phyloP scores from a whole-genome alignment of 2,113 vertebrate species.

The Centropristis striata region DNA sequence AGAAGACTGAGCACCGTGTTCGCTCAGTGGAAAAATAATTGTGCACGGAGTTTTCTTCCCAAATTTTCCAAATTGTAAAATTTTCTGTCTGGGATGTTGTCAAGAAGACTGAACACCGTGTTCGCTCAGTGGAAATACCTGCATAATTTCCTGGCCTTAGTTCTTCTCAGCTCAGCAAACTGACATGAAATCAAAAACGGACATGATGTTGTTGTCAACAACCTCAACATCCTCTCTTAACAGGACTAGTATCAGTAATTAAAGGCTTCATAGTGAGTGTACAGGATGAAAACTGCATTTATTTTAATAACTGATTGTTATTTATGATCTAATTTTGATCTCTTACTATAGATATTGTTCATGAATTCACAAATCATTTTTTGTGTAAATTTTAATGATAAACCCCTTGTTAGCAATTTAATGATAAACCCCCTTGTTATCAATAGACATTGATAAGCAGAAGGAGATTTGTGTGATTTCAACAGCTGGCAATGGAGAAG shows the following conservation, averaged over 20 bases:
- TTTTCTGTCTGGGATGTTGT: no score
- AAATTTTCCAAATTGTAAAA: slow-evolving; percentile 14
- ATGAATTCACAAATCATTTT: not conserved
- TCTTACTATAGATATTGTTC: not conserved
- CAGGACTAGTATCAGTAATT: not conserved
- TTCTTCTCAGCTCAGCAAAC: not conserved
- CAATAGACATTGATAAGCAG: not conserved
- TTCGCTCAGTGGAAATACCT: no score
- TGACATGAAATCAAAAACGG: not conserved
- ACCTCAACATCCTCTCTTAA: not conserved
- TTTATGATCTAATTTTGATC: not conserved
- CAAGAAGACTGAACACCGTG: no score
- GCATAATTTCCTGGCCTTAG: not conserved
- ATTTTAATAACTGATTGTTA: not conserved
- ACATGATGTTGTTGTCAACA: not conserved
- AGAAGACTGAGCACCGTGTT: slow-evolving; percentile 41
- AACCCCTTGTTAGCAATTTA: not conserved
- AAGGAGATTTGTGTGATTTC: not conserved
- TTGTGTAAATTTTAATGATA: not conserved
- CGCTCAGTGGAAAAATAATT: slow-evolving; percentile 24
- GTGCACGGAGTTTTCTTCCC: slow-evolving; percentile 9
- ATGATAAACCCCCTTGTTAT: not conserved
- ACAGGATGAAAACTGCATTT: not conserved
- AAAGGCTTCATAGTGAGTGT: no score
- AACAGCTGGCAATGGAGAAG: not conserved